phyloP scores from a whole-genome alignment of 2,888 invertebrate species.

The Pristionchus arcanus region DNA sequence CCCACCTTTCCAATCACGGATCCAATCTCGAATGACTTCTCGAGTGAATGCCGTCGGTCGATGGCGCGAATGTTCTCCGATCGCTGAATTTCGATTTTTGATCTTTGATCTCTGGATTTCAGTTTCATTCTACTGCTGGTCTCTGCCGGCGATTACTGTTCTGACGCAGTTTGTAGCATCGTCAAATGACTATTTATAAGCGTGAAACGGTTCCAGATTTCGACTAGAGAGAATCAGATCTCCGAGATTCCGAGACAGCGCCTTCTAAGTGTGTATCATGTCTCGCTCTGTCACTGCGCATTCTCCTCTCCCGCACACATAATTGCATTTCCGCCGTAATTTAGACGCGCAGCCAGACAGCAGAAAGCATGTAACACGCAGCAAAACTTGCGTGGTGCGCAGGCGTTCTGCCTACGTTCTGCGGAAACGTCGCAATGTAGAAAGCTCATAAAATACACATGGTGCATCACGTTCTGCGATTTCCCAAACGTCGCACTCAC shows the following conservation, averaged over 20 bases:
- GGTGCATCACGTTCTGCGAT: background rate
- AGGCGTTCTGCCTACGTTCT: background rate
- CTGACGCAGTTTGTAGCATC: background rate
- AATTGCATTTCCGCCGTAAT: conserved; percentile 12
- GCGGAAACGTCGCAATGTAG: background rate
- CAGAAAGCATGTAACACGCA: conserved; percentile 10
- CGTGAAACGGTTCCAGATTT: background rate
- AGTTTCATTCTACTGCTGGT: too few relatives aligned
- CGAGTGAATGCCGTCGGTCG: conserved; percentile 61
- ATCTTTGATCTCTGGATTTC: background rate
- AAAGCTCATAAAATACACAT: background rate
- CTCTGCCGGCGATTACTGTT: conserved; percentile 3
- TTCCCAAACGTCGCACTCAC: conserved; percentile 58
- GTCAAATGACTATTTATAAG: background rate
- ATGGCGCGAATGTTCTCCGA: conserved; percentile 62
- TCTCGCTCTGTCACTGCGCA: background rate
- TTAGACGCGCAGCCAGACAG: background rate
- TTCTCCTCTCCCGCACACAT: background rate
- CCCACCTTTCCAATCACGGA: conserved; percentile 63
- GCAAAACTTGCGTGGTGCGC: conserved; percentile 1
- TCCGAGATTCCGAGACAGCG: background rate
- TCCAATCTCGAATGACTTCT: conserved; percentile 68
- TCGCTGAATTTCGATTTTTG: conserved; percentile 47
- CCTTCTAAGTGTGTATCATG: conserved; percentile 1
- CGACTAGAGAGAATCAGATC: background rate